Evolutionary conservation across 2,113 vertebrate genomes (phyloP), one percentile per base, ranked within the genome.

Genomic region (Notiomystis cincta): DNA sequence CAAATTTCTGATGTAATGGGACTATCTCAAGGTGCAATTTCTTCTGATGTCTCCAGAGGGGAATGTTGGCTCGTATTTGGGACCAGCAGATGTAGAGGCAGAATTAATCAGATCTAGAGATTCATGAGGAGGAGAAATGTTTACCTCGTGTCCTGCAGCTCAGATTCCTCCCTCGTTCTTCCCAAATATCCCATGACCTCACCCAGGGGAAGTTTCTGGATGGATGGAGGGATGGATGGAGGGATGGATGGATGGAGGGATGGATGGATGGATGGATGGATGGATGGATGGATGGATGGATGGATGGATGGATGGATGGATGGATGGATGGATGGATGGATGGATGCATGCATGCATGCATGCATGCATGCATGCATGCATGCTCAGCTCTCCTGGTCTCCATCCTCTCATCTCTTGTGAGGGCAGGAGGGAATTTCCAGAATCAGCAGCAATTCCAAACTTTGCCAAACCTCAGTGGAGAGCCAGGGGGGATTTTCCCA

Each of bases 41-140:
- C 77, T 82, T 6, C 28, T 40, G 65, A 31, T 50, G 78, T 84
- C 82, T 93, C 88, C 88, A 88, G 78, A 95, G 73, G 70, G 82
- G 60, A 94, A 89, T 66, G 27, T 42, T 33, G 70, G 75, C 48
- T 33, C 10, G 16, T 31, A 3, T 33, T 62, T 79, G 53, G 60
- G 50, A 60, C 25, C 45, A 33, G 14, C 20, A 69, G 72, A 44
- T 2, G 58, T 0, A 30, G 58, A 94, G 40, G 2, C 33, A 64
- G 75, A 54, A 66, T 10, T 18, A 20, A 47, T 22, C 13, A 27
- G 53, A 45, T 9, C 17, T 11, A 2, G 85, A 60, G 31, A 28
- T 65, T n/a, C 28, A 1, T 1, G 7, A 64, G 0, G 6, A 18
- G 27, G 4, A 40, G 33, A 31, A 37, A 54, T 4, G 13, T 1